Evolutionary conservation across 1,140 invertebrate genomes (phyloP), one percentile per base, ranked within the genome.

Genomic region (Hormaphis cornu): DNA sequence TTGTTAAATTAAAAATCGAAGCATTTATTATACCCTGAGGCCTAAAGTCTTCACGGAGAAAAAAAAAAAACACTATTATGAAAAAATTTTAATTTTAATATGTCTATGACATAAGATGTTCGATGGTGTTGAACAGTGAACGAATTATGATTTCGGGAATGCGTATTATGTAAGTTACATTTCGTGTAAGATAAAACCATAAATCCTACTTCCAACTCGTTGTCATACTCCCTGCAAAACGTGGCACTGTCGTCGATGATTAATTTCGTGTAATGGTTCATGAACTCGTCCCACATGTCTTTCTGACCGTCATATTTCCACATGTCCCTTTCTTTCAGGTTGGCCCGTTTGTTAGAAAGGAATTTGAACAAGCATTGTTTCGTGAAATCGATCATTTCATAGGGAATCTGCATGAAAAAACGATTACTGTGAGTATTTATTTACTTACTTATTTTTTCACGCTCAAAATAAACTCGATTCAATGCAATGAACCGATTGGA

Each of bases 401-500:
- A 69, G 26, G 33, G 35, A 26, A 44, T 35, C 59, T 50, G 18
- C 20, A 40, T 14, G 14, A 14, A 18, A 26, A 70, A 73, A 72
- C 37, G 70, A 69, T 59, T 70, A 71, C 28, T 63, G 24, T 9
- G 26, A 37, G 12, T 22, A 50, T 16, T 30, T n/a, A 46, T 10
- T n/a, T n/a, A n/a, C n/a, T n/a, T n/a, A n/a, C n/a, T n/a, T n/a
- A n/a, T n/a, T n/a, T n/a, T n/a, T n/a, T n/a, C n/a, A n/a, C n/a
- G n/a, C n/a, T n/a, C n/a, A n/a, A n/a, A n/a, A n/a, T n/a, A n/a
- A n/a, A n/a, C n/a, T n/a, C n/a, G n/a, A n/a, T n/a, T n/a, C n/a
- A n/a, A n/a, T n/a, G n/a, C n/a, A n/a, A n/a, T n/a, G n/a, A n/a
- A n/a, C n/a, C n/a, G n/a, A n/a, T n/a, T n/a, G n/a, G n/a, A n/a